Conservation (phyloP, 2,888 invertebrate genomes). For the Strigamia transsilvanica region DNA sequence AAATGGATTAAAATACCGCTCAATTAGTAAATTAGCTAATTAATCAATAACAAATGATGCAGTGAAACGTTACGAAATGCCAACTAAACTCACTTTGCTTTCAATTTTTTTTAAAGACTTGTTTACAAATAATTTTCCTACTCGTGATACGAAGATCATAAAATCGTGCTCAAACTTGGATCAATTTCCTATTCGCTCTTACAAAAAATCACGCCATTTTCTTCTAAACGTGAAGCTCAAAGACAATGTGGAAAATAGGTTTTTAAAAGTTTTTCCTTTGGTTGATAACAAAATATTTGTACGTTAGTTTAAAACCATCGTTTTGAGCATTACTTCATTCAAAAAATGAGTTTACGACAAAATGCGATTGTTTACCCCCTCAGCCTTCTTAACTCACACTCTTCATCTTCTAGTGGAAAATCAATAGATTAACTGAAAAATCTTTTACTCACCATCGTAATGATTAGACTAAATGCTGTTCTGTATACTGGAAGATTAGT, state of each 20-base stretch:
- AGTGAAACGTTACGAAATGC: no score
- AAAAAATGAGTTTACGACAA: neutral
- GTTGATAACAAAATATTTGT: neutral
- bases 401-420: constrained; percentile 12
- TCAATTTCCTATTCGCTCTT: neutral
- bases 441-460: constrained; percentile 19
- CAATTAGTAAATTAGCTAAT: neutral
- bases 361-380: constrained; percentile 16
- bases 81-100: no score
- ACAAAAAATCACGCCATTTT: constrained; percentile 29
- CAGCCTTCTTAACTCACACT: neutral
- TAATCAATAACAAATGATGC: neutral
- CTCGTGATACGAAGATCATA: neutral
- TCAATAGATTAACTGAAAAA: neutral
- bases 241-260: neutral
- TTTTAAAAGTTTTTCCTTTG: neutral
- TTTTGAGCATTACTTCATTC: neutral
- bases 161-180: neutral
- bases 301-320: neutral
- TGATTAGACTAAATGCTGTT: neutral
- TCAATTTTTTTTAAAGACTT: no score
- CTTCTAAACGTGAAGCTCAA: neutral
- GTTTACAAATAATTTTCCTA: neutral
- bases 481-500: neutral
- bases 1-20: neutral